A percentile compares a stretch with the other conserved stretches of the same genome.
Evolutionary conservation across 2,888 invertebrate genomes (phyloP).

Genomic region (Pycnomerus fuliginosus): DNA sequence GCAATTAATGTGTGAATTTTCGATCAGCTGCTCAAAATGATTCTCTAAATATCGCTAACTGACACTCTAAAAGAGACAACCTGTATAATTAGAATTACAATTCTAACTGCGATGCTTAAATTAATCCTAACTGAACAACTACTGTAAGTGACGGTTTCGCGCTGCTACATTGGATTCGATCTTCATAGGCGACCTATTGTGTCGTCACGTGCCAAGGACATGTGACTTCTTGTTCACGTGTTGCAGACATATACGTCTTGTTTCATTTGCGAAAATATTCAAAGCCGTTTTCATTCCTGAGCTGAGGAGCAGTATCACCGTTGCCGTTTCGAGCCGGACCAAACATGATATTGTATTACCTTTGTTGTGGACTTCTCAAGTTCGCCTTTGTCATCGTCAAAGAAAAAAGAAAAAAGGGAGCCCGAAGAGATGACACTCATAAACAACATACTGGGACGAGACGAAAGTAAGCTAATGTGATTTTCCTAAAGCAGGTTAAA

Average conservation of each 20-base stretch:
- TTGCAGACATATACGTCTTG: slow-evolving; percentile 9
- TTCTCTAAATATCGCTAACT: too few species aligned
- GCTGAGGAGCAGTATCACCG: background rate
- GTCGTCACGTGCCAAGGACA: slow-evolving; percentile 13
- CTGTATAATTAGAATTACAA: background rate
- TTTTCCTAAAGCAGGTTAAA: slow-evolving; percentile 8
- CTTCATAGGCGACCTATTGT: slow-evolving; percentile 12
- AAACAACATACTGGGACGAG: slow-evolving; percentile 4
- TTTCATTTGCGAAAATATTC: slow-evolving; percentile 9
- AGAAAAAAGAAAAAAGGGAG: slow-evolving; percentile 1
- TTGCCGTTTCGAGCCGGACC: background rate
- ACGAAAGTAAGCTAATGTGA: slow-evolving; percentile 12
- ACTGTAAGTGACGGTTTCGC: slow-evolving; percentile 16
- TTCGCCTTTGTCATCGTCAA: slow-evolving; percentile 3
- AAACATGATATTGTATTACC: slow-evolving; percentile 6
- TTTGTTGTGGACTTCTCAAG: slow-evolving; percentile 5
- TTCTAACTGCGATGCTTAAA: slow-evolving; percentile 10
- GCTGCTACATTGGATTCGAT: slow-evolving; percentile 8
- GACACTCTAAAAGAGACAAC: too few species aligned
- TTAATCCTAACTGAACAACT: slow-evolving; percentile 5
- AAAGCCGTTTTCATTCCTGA: slow-evolving; percentile 4
- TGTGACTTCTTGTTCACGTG: slow-evolving; percentile 15
- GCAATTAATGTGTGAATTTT: too few species aligned
- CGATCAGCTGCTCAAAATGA: too few species aligned
- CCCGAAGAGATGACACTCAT: slow-evolving; percentile 4